Conservation (phyloP, 1,140 invertebrate genomes). For the Carcinoscorpius rotundicauda region DNA sequence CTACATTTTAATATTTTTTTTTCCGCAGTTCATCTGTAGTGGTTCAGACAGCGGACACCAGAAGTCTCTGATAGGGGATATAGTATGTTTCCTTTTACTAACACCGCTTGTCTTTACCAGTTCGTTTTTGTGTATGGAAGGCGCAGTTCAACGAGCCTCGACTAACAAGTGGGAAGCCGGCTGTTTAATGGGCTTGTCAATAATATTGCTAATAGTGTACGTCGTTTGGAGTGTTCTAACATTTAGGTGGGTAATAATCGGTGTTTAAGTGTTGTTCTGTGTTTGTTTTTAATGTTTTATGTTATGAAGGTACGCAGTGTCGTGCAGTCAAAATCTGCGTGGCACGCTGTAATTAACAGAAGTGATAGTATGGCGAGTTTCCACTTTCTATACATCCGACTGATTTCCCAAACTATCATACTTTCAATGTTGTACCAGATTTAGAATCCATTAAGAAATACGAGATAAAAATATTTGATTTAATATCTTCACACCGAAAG, state of each 20-base stretch:
- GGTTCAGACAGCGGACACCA: slow-evolving; percentile 29
- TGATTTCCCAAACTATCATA: too few species aligned
- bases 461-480: too few species aligned
- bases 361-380: too few species aligned
- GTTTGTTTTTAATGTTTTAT: too few species aligned
- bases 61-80: slow-evolving; percentile 36
- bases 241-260: not conserved
- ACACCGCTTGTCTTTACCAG: slow-evolving; percentile 41
- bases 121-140: slow-evolving; percentile 40
- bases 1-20: slow-evolving; percentile 14
- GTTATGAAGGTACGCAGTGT: too few species aligned
- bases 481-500: too few species aligned
- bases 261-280: too few species aligned
- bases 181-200: slow-evolving; percentile 15
- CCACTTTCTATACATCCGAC: too few species aligned
- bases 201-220: slow-evolving; percentile 12
- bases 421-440: too few species aligned
- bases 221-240: slow-evolving; percentile 17
- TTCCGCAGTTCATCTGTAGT: slow-evolving; percentile 36
- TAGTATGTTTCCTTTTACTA: slow-evolving; percentile 39
- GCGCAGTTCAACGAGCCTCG: slow-evolving; percentile 26
- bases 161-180: slow-evolving; percentile 17
- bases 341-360: too few species aligned
- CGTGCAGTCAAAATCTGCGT: too few species aligned
- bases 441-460: too few species aligned